These are phyloP conservation scores for Morelia viridis DNA, from an alignment of 2,797 vertebrate genomes.

Conservation along the genomic window DNA sequence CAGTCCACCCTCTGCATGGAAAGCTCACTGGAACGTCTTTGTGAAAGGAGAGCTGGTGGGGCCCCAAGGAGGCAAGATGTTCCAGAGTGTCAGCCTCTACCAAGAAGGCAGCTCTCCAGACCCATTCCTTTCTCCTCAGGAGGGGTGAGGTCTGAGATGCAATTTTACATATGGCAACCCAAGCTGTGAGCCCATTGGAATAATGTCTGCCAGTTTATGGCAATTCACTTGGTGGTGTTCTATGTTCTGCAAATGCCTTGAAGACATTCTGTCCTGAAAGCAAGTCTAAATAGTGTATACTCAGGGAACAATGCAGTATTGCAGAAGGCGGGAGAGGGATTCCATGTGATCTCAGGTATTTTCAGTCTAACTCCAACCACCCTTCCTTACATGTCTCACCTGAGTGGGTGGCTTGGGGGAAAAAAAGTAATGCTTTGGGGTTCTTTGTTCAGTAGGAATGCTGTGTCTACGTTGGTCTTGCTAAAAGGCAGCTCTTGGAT, in stretches of 20 bases:
- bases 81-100: no score
- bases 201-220: background rate
- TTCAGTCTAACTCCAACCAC: background rate
- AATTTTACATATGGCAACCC: no score
- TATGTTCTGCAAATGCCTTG: background rate
- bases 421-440: no score
- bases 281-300: background rate
- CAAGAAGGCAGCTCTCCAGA: no score
- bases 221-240: background rate
- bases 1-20: no score
- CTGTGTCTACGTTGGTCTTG: no score
- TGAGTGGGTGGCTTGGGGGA: background rate
- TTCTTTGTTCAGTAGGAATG: background rate
- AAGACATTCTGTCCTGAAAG: background rate
- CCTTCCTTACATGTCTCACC: background rate
- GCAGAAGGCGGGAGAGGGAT: no score
- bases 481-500: background rate
- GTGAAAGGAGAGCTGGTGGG: no score
- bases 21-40: no score
- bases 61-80: no score
- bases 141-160: no score
- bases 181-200: background rate
- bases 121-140: no score
- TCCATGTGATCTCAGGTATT: background rate
- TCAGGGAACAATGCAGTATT: background rate